A percentile compares a stretch with the other conserved stretches of the same genome.
Evolutionary conservation across 2,888 invertebrate species (phyloP).

Genomic region (Drosophila dives): DNA sequence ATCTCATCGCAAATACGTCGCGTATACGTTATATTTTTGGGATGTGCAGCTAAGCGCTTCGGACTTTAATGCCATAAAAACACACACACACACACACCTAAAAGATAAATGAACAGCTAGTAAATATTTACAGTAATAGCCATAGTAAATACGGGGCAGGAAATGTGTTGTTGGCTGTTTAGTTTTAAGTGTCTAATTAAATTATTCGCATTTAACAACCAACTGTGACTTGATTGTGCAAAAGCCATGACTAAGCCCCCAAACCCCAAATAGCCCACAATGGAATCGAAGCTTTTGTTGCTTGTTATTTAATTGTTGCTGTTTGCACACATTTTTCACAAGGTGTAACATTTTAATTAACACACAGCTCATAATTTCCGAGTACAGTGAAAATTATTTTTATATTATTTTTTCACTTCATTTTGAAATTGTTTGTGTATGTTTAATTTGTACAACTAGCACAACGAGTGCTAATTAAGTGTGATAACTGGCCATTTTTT

Average conservation of each 20-base stretch:
- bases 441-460: constrained; percentile 1
- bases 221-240: constrained; percentile 77
- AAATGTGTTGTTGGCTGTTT: constrained; percentile 54
- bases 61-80: neutral
- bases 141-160: constrained; percentile 36
- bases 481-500: constrained; percentile 53
- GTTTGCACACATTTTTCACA: constrained; percentile 56
- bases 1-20: constrained; percentile 3
- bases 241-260: constrained; percentile 69
- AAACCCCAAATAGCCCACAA: constrained; percentile 33
- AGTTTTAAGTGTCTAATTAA: constrained; percentile 75
- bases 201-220: constrained; percentile 76
- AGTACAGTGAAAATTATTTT: constrained; percentile 38
- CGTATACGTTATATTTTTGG: constrained; percentile 40
- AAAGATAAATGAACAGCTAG: constrained; percentile 31
- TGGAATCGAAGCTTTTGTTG: constrained; percentile 29
- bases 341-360: constrained; percentile 80
- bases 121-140: constrained; percentile 18
- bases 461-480: constrained; percentile 68
- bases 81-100: constrained; percentile 30
- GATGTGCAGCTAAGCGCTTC: constrained; percentile 11
- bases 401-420: constrained; percentile 9
- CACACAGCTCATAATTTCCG: constrained; percentile 69
- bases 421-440: constrained; percentile 22
- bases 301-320: constrained; percentile 48